A percentile compares a stretch with the other conserved stretches of the same genome.
phyloP scores from a whole-genome alignment of 2,113 vertebrate species.

The Sakesphorus luctuosus region DNA sequence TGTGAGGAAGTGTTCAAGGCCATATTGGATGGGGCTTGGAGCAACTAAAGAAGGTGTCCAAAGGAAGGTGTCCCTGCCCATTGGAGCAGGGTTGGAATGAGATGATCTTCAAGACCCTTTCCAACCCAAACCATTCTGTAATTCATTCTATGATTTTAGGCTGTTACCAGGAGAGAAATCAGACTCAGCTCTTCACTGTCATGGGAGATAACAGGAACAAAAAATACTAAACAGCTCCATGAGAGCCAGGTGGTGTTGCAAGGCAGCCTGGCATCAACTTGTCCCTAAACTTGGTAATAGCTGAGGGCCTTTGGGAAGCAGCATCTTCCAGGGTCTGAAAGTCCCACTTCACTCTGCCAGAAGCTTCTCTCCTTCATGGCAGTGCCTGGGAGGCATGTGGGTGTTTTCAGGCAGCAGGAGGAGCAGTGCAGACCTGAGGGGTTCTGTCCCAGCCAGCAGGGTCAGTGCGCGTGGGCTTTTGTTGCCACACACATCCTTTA shows the following conservation, averaged over 20 bases:
- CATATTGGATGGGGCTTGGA: accelerated
- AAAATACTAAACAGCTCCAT: not conserved
- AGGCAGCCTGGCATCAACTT: not conserved
- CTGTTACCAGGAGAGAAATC: not conserved
- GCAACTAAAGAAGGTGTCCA: accelerated
- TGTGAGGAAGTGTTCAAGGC: not conserved
- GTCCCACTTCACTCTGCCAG: not conserved
- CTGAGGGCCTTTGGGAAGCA: not conserved
- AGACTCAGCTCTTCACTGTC: not conserved
- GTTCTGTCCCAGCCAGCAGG: not conserved
- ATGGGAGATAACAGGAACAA: not conserved
- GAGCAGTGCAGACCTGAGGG: not conserved
- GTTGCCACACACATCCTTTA: not conserved
- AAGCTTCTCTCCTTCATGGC: not conserved
- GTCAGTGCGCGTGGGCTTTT: not conserved
- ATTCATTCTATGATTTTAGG: not conserved
- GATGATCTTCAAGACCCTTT: not conserved
- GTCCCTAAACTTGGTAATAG: accelerated
- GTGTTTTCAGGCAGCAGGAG: not conserved
- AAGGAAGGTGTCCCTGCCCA: not conserved
- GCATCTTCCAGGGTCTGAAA: not conserved
- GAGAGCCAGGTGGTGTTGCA: not conserved
- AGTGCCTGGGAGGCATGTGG: accelerated
- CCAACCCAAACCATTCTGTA: not conserved
- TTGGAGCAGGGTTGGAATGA: not conserved